Percentiles rank a stretch among this genome's conserved stretches.
These are phyloP conservation scores for Anaspis maculata DNA, from an alignment of 2,888 invertebrate genomes.

Conservation along the genomic window DNA sequence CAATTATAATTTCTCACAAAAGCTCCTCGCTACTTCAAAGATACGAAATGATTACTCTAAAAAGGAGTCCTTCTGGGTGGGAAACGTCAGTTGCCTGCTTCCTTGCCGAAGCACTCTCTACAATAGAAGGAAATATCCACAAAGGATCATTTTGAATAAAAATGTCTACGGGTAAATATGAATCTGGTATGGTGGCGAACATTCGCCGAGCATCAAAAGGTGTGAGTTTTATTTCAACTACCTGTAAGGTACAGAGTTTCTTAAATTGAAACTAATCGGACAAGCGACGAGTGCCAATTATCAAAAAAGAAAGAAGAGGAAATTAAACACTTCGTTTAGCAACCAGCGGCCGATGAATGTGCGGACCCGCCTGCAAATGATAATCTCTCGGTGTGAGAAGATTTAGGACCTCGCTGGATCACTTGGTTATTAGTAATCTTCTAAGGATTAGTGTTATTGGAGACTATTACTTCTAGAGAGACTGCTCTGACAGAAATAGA, in stretches of 20 bases:
- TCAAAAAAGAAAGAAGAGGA: conserved; percentile 1
- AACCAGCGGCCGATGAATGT: conserved; percentile 5
- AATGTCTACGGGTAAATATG: conserved; percentile 11
- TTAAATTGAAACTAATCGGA: conserved; percentile 13
- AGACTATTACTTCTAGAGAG: conserved; percentile 23
- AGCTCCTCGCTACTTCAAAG: conserved; percentile 21
- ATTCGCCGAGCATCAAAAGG: too few species aligned
- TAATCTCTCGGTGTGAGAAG: conserved; percentile 15
- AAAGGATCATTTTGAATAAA: conserved; percentile 16
- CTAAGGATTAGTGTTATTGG: conserved; percentile 24
- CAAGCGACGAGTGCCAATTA: conserved; percentile 6
- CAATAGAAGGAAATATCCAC: conserved; percentile 12
- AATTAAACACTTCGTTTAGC: conserved; percentile 10
- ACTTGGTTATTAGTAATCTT: conserved; percentile 27
- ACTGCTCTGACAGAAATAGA: conserved; percentile 21
- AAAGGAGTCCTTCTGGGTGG: conserved; percentile 17
- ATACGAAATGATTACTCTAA: conserved; percentile 18
- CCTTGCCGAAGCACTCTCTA: conserved; percentile 11
- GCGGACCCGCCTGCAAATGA: conserved; percentile 11
- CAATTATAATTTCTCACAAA: conserved; percentile 23
- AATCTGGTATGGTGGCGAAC: conserved; percentile 10
- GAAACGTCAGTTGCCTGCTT: conserved; percentile 17
- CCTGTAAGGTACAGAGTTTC: too few species aligned
- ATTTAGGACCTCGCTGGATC: conserved; percentile 24
- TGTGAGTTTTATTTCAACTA: too few species aligned